A percentile compares a stretch with the other conserved stretches of the same genome.
These are phyloP conservation scores for Enchytraeus crypticus DNA, from an alignment of 2,888 invertebrate species.

Conservation along the genomic window DNA sequence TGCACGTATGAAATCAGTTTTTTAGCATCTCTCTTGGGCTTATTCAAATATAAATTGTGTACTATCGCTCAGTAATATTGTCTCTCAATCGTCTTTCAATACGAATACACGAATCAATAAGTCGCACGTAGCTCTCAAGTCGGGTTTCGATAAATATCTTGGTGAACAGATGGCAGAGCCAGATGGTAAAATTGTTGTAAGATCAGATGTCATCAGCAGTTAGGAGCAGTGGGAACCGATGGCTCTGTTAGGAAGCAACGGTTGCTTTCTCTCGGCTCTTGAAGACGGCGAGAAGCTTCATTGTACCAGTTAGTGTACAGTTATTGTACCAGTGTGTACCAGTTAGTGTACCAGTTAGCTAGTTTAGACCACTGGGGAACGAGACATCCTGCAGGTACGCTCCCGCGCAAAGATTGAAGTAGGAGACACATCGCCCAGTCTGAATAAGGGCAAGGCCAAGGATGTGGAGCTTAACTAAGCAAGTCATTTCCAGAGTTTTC, in stretches of 20 bases:
- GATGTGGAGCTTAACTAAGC: conserved; percentile 94
- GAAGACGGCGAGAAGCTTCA: conserved; percentile 62
- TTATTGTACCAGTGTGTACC: too few species aligned
- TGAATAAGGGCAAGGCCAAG: conserved; percentile 74
- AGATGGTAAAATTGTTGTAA: conserved; percentile 69
- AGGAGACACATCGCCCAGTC: conserved; percentile 63
- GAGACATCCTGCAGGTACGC: conserved; percentile 62
- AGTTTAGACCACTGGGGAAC: conserved; percentile 63
- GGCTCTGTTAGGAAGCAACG: conserved; percentile 72
- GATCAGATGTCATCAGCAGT: conserved; percentile 77
- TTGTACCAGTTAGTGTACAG: conserved; percentile 62
- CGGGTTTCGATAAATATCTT: conserved; percentile 93
- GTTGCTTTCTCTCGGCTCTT: conserved; percentile 69
- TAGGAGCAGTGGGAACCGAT: conserved; percentile 96
- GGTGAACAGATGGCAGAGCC: conserved; percentile 79
- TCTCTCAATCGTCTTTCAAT: too few species aligned
- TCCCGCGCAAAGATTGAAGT: conserved; percentile 49
- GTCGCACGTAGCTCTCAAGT: conserved; percentile 80
- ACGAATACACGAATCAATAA: conserved; percentile 78
- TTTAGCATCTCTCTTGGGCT: too few species aligned
- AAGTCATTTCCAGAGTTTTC: conserved; percentile 96
- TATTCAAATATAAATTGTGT: too few species aligned
- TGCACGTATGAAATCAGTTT: too few species aligned
- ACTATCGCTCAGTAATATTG: too few species aligned
- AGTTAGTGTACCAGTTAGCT: too few species aligned